Evolutionary conservation across 2,113 vertebrate genomes (phyloP), one percentile per base, ranked within the genome.

Genomic region (Leptocoma aspasia): DNA sequence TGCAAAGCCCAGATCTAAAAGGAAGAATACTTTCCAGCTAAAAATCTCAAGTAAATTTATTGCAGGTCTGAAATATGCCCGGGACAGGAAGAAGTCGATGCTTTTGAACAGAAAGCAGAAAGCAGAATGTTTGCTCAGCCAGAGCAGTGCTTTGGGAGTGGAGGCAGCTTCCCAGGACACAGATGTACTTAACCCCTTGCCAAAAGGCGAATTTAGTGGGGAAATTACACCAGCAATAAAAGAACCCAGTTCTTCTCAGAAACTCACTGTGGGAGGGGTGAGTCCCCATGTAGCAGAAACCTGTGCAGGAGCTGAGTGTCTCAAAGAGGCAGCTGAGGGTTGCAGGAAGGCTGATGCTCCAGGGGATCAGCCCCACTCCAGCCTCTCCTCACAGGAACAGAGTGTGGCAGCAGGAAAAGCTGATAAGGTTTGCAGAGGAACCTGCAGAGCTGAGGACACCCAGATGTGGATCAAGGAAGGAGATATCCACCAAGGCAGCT

Each of bases 1-100:
- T 39, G 41, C 76, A 0, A 82, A 91, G 21, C 2, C 94, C 9
- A 83, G 73, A 24, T 79, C 79, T 2, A 95, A 96, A 72, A 95
- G 95, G 33, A 76, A 93, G 22, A 57, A 50, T 2, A 49, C 93
- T 14, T 96, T 89, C 53, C 96, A 82, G 1, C 41, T 81, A 14
- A 91, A 87, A 71, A 94, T 84, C 8, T 96, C 92, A 0, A 95
- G 97, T 89, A 95, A 57, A 52, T 92, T 97, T 88, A 86, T 97
- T 5, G 95, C 92, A 26, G 82, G 95, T 22, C 95, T 95, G 10
- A 96, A 85, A 59, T 96, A 50, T 0, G 96, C 95, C 31, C 93
- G 90, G 4, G 92, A 96, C 35, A 92, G 84, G 69, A 96, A 93
- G 9, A 91, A 92, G 61, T 91, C 63, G 7, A 69, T 95, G 89